A percentile compares a stretch with the other conserved stretches of the same genome.
Conservation (phyloP, 2,113 vertebrate genomes). For the Sialia sialis region DNA sequence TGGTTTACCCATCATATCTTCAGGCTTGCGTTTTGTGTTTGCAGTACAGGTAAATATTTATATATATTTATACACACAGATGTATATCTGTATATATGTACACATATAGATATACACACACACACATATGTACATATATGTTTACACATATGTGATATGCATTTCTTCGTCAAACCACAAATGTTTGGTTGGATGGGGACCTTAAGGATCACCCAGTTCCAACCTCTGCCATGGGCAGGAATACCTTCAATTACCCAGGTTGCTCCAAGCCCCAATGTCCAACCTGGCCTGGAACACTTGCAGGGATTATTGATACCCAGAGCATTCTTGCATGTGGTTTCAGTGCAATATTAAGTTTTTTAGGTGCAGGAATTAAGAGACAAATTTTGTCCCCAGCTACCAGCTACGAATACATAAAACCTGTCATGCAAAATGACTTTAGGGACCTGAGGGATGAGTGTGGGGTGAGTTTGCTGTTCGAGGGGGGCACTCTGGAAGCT, state of each 20-base stretch:
- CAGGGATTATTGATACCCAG: background rate
- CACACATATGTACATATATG: rapidly evolving
- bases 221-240: background rate
- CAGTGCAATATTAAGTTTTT: background rate
- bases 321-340: background rate
- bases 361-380: background rate
- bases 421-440: background rate
- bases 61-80: background rate
- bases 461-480: background rate
- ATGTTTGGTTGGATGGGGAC: background rate
- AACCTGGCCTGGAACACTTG: background rate
- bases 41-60: background rate
- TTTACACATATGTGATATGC: rapidly evolving
- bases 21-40: background rate
- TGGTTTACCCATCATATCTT: background rate
- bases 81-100: background rate
- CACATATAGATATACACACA: rapidly evolving
- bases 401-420: background rate
- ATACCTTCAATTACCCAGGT: background rate
- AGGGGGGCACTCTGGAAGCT: rapidly evolving
- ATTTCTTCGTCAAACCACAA: background rate
- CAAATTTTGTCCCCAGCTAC: background rate
- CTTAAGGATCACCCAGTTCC: background rate
- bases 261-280: background rate
- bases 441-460: rapidly evolving